Evolutionary conservation across 2,113 vertebrate genomes (phyloP), one percentile per base, ranked within the genome.

Genomic region (Orycteropus afer): DNA sequence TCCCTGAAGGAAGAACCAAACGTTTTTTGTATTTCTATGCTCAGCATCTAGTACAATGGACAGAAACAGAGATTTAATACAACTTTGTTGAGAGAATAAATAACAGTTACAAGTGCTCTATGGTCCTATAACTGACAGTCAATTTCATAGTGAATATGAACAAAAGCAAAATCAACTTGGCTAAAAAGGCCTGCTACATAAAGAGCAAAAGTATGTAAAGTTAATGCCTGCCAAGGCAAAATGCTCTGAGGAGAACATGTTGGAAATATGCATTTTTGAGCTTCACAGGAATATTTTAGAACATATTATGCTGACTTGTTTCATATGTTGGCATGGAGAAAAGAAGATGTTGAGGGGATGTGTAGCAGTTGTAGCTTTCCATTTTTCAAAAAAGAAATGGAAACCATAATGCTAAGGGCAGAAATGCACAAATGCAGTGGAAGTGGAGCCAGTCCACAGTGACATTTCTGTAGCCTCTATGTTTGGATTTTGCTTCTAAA

Each of bases 281-380:
- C 89, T 94, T 25, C 25, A 22, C 42, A 20, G 25, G 34, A 49
- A 49, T 96, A 95, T 95, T 96, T 94, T 95, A 94, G 90, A 86
- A 78, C 49, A 45, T 53, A 40, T 53, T 71, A 91, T 11, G 40
- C 45, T 47, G 73, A 84, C 59, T 88, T 18, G 25, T 59, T 96
- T 96, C 92, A 77, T 71, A 74, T 40, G 87, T 86, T 86, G 83
- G 37, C 69, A 80, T 79, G 65, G 40, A 53, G 81, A 92, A 69
- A 53, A 93, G 82, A 86, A 59, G 77, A 74, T 77, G 55, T 59
- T 51, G 92, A 73, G 63, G 59, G 81, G 42, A 82, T 51, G 49
- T 71, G 86, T n/a, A 69, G 86, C 88, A 59, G 92, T 77, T 96
- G 86, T 57, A 55, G 22, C 32, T 89, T 96, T 84, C 80, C 73